Evolutionary conservation across 2,888 invertebrate genomes (phyloP).

Genomic region (Phaedon cochleariae): DNA sequence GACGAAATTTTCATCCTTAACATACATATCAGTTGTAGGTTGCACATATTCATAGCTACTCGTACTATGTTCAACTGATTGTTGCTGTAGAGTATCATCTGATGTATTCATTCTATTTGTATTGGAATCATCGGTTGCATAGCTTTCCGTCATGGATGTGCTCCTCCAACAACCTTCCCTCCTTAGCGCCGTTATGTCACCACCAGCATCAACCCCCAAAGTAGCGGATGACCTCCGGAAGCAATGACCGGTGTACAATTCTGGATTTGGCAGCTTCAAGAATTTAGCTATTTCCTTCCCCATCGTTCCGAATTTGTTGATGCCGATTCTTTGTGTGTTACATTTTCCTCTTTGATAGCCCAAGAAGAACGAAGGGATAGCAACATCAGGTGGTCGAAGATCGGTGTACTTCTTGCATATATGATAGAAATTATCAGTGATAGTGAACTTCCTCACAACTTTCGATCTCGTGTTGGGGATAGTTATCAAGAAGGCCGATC

Average conservation of each 20-base stretch:
- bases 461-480: constrained; percentile 31
- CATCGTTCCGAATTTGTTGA: constrained; percentile 9
- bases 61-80: too few species aligned
- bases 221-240: constrained; percentile 17
- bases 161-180: not conserved
- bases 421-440: constrained; percentile 27
- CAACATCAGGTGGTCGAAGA: constrained; percentile 25
- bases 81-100: too few species aligned
- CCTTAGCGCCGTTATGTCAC: not conserved
- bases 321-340: constrained; percentile 20
- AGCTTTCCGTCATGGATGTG: too few species aligned
- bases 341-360: constrained; percentile 36
- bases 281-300: constrained; percentile 2
- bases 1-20: too few species aligned
- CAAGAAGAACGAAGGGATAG: constrained; percentile 29
- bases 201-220: not conserved
- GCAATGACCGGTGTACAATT: constrained; percentile 16
- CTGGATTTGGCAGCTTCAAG: not conserved
- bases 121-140: too few species aligned
- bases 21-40: too few species aligned
- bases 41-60: too few species aligned
- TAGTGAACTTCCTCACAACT: constrained; percentile 29
- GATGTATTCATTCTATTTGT: too few species aligned
- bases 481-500: constrained; percentile 29
- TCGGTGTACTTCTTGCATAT: constrained; percentile 30